Evolutionary conservation across 1,140 invertebrate species (phyloP).

Genomic region (Druon quercuslanigerum): DNA sequence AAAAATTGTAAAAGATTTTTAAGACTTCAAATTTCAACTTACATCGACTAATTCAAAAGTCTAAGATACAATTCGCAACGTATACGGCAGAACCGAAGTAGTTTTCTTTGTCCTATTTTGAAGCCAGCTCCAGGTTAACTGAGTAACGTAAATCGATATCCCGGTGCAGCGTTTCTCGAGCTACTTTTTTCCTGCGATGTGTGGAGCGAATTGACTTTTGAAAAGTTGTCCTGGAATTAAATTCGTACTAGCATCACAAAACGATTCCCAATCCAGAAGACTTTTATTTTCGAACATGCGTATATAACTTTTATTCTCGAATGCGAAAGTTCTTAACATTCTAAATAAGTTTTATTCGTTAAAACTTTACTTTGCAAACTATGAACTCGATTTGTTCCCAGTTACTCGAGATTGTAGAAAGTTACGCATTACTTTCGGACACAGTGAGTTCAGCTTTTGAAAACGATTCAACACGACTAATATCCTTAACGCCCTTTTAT

Average conservation of each 20-base stretch:
- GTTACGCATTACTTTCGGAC: not conserved
- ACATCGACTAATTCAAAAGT: not conserved
- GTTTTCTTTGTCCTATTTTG: constrained; percentile 57
- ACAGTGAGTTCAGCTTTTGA: not conserved
- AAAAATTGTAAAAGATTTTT: too few relatives aligned
- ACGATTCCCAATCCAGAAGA: not conserved
- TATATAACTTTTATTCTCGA: not conserved
- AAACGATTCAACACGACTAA: not conserved
- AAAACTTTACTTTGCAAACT: constrained; percentile 5
- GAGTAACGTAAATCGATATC: constrained; percentile 62
- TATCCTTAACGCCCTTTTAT: not conserved
- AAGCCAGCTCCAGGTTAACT: constrained; percentile 61
- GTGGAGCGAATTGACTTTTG: constrained; percentile 25
- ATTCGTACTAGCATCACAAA: constrained; percentile 28
- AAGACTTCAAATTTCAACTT: too few relatives aligned
- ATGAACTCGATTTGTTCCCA: constrained; percentile 5
- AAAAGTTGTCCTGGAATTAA: constrained; percentile 43
- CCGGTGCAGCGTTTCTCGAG: constrained; percentile 44
- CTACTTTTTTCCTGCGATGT: constrained; percentile 30
- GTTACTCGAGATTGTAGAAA: not conserved
- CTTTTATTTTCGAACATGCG: not conserved
- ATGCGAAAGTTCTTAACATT: not conserved
- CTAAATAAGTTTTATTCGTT: constrained; percentile 19
- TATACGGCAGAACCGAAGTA: not conserved
- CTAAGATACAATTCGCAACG: not conserved